Base-by-base conservation (phyloP, 2,888 invertebrate genomes). In the Lasioglossum morio region DNA sequence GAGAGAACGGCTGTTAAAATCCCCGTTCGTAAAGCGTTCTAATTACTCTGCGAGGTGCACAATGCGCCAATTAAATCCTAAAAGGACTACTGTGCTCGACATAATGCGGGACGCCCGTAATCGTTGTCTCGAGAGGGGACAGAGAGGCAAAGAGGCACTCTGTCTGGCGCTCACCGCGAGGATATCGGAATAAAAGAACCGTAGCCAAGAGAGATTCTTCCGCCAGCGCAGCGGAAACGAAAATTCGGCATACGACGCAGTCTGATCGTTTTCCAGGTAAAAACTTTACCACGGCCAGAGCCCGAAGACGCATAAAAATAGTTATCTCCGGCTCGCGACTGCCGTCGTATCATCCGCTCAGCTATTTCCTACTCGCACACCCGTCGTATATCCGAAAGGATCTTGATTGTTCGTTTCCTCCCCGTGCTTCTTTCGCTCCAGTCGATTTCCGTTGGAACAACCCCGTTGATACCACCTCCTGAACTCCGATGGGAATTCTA, bases 311-410 rank as follows among this genome's bases (percentile, higher is more conserved):
- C 89, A 90, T 92, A 91, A 92, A 37, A 93, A 92, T 87, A 87
- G 91, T 92, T 89, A 92, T 93, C 90, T 91, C 86, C 86, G 8
- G 66, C 85, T 89, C 86, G 87, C 88, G 89, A 91, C 89, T 89
- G 85, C 82, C 87, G 81, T 72, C 87, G 88, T 91, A 91, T 89
- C 83, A 86, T 27, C 77, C 53, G 83, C 83, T 90, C 91, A 87
- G 89, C 89, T 90, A 91, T 93, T 93, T 92, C 89, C 89, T 89
- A 89, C 87, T 91, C 88, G 63, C 88, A 85, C 87, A 89, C 77
- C 88, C 82, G 83, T 90, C 86, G 79, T 86, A 81, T 82, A 82
- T 53, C 53, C 23, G 23, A 23, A 80, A 37, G 66, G 57, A 81
- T 88, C 79, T 78, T 76, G 73, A 86, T 77, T 82, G 75, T 53